A percentile compares a stretch with the other conserved stretches of the same genome.
These are phyloP conservation scores for Zygothrica quintamaculata DNA, from an alignment of 2,888 invertebrate genomes.

Conservation along the genomic window DNA sequence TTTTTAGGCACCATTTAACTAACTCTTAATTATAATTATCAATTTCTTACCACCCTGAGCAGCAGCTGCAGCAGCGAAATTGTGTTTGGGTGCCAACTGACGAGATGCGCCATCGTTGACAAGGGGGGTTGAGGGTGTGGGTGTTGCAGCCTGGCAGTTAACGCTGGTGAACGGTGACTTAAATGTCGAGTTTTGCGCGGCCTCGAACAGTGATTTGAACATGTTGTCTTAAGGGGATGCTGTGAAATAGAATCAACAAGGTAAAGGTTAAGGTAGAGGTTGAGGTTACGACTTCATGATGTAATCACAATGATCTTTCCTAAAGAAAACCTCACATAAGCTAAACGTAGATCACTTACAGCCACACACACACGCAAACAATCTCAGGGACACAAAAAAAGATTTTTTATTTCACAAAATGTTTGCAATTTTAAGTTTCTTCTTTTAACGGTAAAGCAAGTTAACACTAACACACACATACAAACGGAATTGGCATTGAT, in stretches of 20 bases:
- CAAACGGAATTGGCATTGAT: constrained; percentile 27
- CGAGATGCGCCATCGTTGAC: constrained; percentile 53
- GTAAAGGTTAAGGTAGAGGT: constrained; percentile 42
- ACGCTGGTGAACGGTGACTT: constrained; percentile 87
- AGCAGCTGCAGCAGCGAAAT: constrained; percentile 81
- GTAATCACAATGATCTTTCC: constrained; percentile 40
- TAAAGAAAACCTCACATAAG: not conserved
- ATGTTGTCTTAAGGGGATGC: constrained; percentile 63
- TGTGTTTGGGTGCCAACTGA: constrained; percentile 75
- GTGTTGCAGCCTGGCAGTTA: constrained; percentile 85
- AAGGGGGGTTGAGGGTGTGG: constrained; percentile 34
- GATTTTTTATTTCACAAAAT: not conserved
- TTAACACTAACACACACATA: not conserved
- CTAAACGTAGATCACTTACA: not conserved
- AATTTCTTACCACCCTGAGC: constrained; percentile 77
- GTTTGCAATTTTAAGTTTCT: too few species aligned
- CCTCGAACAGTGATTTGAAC: constrained; percentile 87
- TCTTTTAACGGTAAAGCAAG: too few species aligned
- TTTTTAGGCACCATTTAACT: not conserved
- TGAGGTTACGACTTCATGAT: constrained; percentile 64
- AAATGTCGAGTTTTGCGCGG: constrained; percentile 88
- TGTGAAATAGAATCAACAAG: constrained; percentile 21
- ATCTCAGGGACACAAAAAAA: not conserved
- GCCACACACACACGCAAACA: not conserved
- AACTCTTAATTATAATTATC: not conserved